These are phyloP conservation scores for Clivina fossor DNA, from an alignment of 2,888 invertebrate genomes.

Conservation along the genomic window DNA sequence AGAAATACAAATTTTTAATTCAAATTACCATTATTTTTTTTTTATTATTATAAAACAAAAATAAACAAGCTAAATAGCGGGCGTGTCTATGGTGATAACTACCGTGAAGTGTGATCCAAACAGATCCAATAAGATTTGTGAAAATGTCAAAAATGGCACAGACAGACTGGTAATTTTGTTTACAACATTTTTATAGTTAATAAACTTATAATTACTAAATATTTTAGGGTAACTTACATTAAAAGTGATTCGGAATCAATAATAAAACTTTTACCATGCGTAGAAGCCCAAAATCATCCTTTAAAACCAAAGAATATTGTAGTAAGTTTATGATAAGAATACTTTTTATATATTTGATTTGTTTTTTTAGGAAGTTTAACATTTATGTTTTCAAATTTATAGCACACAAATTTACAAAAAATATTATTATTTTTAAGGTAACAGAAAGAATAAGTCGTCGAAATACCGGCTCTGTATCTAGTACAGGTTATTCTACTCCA, in stretches of 20 bases:
- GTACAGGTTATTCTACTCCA: constrained; percentile 55
- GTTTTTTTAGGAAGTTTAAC: neutral
- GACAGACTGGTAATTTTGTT: no score
- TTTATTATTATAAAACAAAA: no score
- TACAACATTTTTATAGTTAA: no score
- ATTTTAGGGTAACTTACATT: constrained; percentile 43
- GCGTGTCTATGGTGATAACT: no score
- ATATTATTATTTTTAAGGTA: constrained; percentile 50
- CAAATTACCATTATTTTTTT: no score
- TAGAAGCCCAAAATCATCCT: constrained; percentile 60
- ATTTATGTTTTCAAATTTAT: neutral
- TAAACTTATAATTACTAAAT: no score
- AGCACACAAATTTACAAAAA: constrained; percentile 9
- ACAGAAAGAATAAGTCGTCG: constrained; percentile 58
- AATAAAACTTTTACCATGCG: constrained; percentile 34
- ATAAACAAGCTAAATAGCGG: no score
- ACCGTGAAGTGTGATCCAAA: no score
- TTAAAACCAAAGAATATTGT: constrained; percentile 58
- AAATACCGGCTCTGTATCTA: constrained; percentile 53
- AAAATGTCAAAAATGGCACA: no score
- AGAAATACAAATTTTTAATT: no score
- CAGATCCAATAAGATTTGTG: no score
- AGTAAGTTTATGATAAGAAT: constrained; percentile 44
- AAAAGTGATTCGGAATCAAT: constrained; percentile 33
- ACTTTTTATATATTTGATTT: constrained; percentile 15